phyloP scores from a whole-genome alignment of 2,113 vertebrate genomes.

The Cyphomyrus discorhynchus region DNA sequence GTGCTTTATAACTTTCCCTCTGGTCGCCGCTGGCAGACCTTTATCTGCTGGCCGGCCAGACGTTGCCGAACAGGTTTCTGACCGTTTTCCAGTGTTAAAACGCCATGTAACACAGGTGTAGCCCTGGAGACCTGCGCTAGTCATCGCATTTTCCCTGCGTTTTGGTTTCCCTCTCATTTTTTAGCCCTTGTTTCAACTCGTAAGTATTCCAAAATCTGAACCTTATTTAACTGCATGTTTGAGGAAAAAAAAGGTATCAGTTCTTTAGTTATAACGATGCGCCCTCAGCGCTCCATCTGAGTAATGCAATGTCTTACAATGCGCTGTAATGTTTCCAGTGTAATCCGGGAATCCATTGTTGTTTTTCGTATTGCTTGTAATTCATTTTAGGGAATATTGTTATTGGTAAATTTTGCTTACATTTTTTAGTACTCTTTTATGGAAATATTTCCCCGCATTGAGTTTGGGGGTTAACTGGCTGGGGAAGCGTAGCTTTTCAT shows the following conservation, averaged over 20 bases:
- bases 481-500: background rate
- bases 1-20: background rate
- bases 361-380: background rate
- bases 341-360: background rate
- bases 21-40: background rate
- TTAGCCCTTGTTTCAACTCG: background rate
- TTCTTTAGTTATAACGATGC: background rate
- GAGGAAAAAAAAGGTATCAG: background rate
- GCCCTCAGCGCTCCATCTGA: background rate
- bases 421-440: background rate
- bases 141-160: background rate
- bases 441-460: background rate
- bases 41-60: background rate
- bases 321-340: background rate
- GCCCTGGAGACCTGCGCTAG: background rate
- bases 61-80: background rate
- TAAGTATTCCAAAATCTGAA: background rate
- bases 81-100: background rate
- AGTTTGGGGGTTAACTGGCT: background rate
- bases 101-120: background rate
- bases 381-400: background rate
- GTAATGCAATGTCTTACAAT: background rate
- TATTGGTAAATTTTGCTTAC: background rate
- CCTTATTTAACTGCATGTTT: background rate
- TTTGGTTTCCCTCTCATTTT: background rate